Evolutionary conservation across 2,888 invertebrate species (phyloP), one percentile per base, ranked within the genome.

Genomic region (Mesorhabditis spiculigera): DNA sequence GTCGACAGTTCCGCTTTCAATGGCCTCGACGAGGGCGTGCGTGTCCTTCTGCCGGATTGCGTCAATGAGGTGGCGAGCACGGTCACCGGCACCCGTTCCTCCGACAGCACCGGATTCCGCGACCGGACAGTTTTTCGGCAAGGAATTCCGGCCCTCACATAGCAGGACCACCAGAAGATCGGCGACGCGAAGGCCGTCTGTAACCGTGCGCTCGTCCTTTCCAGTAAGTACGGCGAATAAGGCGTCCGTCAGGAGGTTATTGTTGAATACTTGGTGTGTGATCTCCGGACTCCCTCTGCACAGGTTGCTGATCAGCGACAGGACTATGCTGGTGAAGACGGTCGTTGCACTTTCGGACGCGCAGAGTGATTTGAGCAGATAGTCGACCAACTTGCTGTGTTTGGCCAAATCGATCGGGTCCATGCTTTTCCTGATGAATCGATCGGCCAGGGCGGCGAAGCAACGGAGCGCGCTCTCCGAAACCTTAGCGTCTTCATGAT

Each of bases 401-500:
- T 92, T 92, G 45, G 95, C 94, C 69, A 98, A 88, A 0, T 96
- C 96, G 4, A 94, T 95, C 4, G 97, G 97, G 89, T 98, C 97
- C 58, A 95, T 92, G 71, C 73, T 75, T 66, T 82, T 83, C 16
- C 97, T 90, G 5, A 95, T 95, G 87, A 95, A 98, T 70, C 97
- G 90, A 87, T 98, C 97, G 0, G 97, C 95, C 68, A 98, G 91
- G 3, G 97, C 96, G 0, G 97, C 97, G 88, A 98, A 98, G 87
- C 97, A 98, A 75, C 96, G 91, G 72, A 98, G 89, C 43, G 97
- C 95, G 16, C 95, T 95, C 88, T 97, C 97, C 0, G 96, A 93
- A 63, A 84, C 81, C 72, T 80, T 81, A 42, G 76, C 71, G 70
- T 84, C 84, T 5, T 83, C 83, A 71, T 83, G 82, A 5, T 72